Evolutionary conservation across 2,888 invertebrate genomes (phyloP), one percentile per base, ranked within the genome.

Genomic region (Pollenia labialis): DNA sequence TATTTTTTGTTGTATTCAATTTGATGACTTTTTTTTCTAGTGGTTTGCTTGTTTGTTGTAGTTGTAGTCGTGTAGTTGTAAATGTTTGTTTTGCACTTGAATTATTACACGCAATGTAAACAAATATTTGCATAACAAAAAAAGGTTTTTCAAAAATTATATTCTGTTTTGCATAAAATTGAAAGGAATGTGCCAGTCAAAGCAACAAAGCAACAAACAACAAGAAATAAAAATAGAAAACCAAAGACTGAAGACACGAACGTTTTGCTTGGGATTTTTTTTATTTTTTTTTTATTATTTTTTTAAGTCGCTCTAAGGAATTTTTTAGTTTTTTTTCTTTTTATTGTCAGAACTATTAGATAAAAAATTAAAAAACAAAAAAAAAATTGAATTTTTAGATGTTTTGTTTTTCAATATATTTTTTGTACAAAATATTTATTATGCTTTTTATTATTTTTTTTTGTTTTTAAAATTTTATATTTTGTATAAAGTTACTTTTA

Each of bases 51-150:
- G 42, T 46, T 75, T 81, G 54, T 62, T 68, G 72, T 71, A 52
- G 64, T 62, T 68, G 72, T 71, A 52, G 64, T 52, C 14, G 60
- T 85, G 64, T 75, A 58, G 52, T 66, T 75, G 68, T 84, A 76
- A 87, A 74, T 77, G 83, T 87, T 87, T 83, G 60, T 68, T 84
- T 81, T 84, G 84, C 87, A 84, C 84, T 87, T 87, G 87, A 87
- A 84, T 81, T 87, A 87, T 87, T 87, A 84, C 84, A 87, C 87
- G 87, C 87, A 84, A 84, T 84, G 77, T 87, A 87, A 87, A 84
- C 87, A 87, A 87, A 84, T 84, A 87, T 87, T 84, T 84, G 81
- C 87, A 84, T 81, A 87, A 87, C 68, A 79, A 60, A 69, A 50
- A 64, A 42, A 40, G 54, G 7, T 48, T 54, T 42, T 48, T 75